Evolutionary conservation across 2,797 vertebrate species (phyloP), one percentile per base, ranked within the genome.

Genomic region (Schizopygopsis pylzovi): DNA sequence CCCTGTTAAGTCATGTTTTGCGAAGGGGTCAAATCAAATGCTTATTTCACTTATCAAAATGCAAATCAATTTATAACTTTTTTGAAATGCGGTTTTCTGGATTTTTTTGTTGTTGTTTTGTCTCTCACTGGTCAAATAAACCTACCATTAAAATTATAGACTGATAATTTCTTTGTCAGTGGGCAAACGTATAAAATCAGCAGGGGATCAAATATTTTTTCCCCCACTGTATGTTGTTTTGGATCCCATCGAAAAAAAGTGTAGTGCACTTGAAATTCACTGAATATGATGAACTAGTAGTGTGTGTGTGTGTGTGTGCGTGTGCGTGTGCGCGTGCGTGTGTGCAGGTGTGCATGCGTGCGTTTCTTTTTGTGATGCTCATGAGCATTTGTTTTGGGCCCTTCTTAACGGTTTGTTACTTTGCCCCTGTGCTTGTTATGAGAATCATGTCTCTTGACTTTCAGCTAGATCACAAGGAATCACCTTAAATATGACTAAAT

Each of bases 301-400:
- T 2, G 10, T 28, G 15, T 70, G 43, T 43, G 41, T 43, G 41
- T 8, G 41, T 71, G 68, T 15, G 25, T 33, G 28, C 28, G 18
- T 41, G 73, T 37, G 28, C 22, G 37, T 71, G 65, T 52, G 15
- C 59, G 43, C 8, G 41, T 28, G 28, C 1, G 43, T 2, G 10
- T 28, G 15, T 70, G 43, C n/a, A n/a, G n/a, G n/a, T 43, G 41
- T 43, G 18, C 33, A 67, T 37, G 28, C 22, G 37, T 71, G 54
- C 43, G 7, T 22, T 47, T 73, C 0, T 67, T 41, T 83, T 41
- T 83, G 25, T 28, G 39, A 45, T 49, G 56, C 68, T 49, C 4
- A 8, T 80, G 39, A 87, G 75, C 88, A 85, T 89, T 81, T 85
- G 86, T 61, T 45, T 54, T 77, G 72, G 81, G 39, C 61, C 41